Conservation (phyloP, 2,888 invertebrate species). For the Frankliniella intonsa region DNA sequence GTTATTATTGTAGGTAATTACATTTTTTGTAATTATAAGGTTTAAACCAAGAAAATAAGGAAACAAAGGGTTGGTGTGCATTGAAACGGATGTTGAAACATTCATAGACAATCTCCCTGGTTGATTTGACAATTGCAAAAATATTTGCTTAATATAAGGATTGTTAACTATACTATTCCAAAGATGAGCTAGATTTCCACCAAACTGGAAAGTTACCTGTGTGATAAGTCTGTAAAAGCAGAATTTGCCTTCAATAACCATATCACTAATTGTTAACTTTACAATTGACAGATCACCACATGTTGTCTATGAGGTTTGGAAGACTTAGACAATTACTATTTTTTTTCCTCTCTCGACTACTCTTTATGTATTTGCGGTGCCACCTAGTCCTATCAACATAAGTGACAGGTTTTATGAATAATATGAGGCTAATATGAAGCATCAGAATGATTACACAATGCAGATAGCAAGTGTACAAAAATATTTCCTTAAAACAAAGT, state of each 20-base stretch:
- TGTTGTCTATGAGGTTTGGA: constrained; percentile 26
- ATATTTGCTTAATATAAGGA: constrained; percentile 23
- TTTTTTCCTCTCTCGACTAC: constrained; percentile 26
- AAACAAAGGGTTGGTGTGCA: constrained; percentile 22
- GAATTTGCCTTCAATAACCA: constrained; percentile 26
- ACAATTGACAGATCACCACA: constrained; percentile 26
- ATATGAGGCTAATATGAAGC: not conserved
- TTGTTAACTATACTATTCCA: constrained; percentile 27
- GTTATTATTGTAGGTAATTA: constrained; percentile 21
- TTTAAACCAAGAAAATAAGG: not conserved
- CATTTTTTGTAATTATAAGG: constrained; percentile 25
- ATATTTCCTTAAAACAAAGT: too few species aligned
- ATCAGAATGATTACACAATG: too few species aligned
- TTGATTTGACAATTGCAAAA: constrained; percentile 21
- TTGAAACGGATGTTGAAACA: constrained; percentile 20
- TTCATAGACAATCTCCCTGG: constrained; percentile 26
- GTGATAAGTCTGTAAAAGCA: constrained; percentile 25
- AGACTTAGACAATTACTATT: constrained; percentile 27
- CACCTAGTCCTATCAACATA: not conserved
- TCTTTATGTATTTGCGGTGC: constrained; percentile 23
- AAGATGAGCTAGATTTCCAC: constrained; percentile 26
- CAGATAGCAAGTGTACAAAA: too few species aligned
- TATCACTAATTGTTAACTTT: constrained; percentile 27
- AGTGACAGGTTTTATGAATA: not conserved
- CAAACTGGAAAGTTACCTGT: constrained; percentile 20